Evolutionary conservation across 2,113 vertebrate species (phyloP).

Genomic region (Amazona guildingii): DNA sequence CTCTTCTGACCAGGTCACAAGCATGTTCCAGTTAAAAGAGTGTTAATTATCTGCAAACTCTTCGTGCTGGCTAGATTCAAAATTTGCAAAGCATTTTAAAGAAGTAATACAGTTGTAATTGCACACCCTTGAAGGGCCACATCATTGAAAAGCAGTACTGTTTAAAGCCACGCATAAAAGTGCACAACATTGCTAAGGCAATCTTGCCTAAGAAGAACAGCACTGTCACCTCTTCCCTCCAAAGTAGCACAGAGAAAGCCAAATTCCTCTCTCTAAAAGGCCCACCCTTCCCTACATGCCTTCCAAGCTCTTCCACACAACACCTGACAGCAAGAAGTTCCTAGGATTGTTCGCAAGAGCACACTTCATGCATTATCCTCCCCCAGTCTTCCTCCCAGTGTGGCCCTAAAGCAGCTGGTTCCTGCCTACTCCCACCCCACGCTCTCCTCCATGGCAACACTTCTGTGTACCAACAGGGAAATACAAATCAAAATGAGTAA

Average conservation of each 20-base stretch:
- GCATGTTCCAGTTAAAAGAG: not conserved
- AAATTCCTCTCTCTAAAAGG: rapidly evolving
- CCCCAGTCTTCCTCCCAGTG: not conserved
- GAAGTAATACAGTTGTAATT: rapidly evolving
- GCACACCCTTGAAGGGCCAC: not conserved
- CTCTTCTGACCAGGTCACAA: not conserved
- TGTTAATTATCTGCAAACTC: not conserved
- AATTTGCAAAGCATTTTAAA: not conserved
- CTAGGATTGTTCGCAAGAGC: not conserved
- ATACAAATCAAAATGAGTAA: not conserved
- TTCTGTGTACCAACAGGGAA: not conserved
- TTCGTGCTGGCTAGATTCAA: not conserved
- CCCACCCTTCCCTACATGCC: not conserved
- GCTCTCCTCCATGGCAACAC: constrained; percentile 59
- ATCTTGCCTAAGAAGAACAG: not conserved
- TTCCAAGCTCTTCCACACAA: not conserved
- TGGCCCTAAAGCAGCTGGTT: constrained; percentile 26
- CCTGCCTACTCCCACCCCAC: constrained; percentile 40
- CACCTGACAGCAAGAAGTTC: not conserved
- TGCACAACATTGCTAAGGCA: not conserved
- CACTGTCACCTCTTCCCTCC: not conserved
- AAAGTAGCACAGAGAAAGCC: rapidly evolving
- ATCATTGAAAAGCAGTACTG: not conserved
- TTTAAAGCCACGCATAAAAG: not conserved
- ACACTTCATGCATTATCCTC: not conserved